Conservation (phyloP, 2,888 invertebrate genomes). For the Dimorphilus gyrociliatus region DNA sequence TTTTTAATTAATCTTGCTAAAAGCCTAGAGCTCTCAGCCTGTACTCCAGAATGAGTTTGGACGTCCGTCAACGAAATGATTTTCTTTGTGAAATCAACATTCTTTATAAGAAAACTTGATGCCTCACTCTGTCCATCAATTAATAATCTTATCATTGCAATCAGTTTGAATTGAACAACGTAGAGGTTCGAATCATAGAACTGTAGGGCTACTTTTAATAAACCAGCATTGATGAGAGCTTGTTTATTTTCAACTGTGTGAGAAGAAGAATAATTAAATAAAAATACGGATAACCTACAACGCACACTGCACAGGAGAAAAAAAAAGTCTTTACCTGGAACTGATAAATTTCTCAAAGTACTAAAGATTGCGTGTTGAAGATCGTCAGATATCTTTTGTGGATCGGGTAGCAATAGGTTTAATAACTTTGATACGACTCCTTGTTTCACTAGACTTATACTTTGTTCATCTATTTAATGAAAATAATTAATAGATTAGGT, state of each 20-base stretch:
- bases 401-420: slow-evolving; percentile 41
- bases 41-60: no score
- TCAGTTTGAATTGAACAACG: slow-evolving; percentile 65
- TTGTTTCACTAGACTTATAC: slow-evolving; percentile 61
- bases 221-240: slow-evolving; percentile 52
- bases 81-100: no score
- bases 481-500: no score
- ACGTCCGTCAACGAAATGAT: no score
- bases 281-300: slow-evolving; percentile 1
- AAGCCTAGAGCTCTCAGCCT: slow-evolving; percentile 35
- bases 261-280: slow-evolving; percentile 40
- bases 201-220: slow-evolving; percentile 55
- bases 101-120: no score
- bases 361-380: slow-evolving; percentile 59
- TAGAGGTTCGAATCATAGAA: slow-evolving; percentile 49
- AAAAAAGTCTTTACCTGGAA: slow-evolving; percentile 30
- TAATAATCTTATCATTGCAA: slow-evolving; percentile 69
- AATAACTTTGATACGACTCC: slow-evolving; percentile 54
- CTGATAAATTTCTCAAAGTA: slow-evolving; percentile 45
- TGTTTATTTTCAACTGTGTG: slow-evolving; percentile 60
- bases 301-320: no score
- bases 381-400: slow-evolving; percentile 27
- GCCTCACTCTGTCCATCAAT: slow-evolving; percentile 51
- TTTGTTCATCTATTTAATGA: slow-evolving; percentile 61
- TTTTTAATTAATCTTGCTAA: slow-evolving; percentile 52